phyloP scores from a whole-genome alignment of 2,797 vertebrate species.

The Oryzias dopingdopingensis region DNA sequence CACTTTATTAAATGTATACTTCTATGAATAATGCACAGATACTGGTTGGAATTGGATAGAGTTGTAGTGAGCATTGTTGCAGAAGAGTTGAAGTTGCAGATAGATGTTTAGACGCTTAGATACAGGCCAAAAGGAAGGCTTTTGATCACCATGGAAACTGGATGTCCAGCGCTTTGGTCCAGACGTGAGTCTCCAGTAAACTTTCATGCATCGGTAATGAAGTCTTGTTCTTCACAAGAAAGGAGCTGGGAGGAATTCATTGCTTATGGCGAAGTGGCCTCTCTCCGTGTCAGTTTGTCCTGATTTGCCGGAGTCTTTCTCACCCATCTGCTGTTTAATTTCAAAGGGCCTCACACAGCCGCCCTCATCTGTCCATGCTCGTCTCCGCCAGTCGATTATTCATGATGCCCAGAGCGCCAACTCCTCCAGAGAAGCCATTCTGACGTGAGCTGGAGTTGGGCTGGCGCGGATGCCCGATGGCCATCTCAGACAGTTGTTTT shows the following conservation, averaged over 20 bases:
- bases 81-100: conserved; percentile 30
- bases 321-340: conserved; percentile 8
- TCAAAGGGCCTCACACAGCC: not conserved
- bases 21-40: conserved; percentile 18
- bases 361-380: conserved; percentile 85
- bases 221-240: conserved; percentile 15
- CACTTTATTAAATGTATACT: conserved; percentile 44
- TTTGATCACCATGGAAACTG: conserved; percentile 74
- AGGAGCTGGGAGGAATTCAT: conserved; percentile 13
- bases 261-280: conserved; percentile 10
- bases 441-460: conserved; percentile 74
- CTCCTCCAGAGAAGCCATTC: conserved; percentile 89
- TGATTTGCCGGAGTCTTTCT: not conserved
- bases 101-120: conserved; percentile 40
- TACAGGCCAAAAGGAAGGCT: conserved; percentile 36
- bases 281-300: conserved; percentile 8
- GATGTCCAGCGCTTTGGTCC: conserved; percentile 41
- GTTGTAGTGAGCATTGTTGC: conserved; percentile 1
- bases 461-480: conserved; percentile 85
- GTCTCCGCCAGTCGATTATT: conserved; percentile 97
- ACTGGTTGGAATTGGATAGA: conserved; percentile 5
- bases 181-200: conserved; percentile 53
- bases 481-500: conserved; percentile 92
- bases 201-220: conserved; percentile 37
- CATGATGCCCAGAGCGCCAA: conserved; percentile 95